Base-by-base conservation (phyloP, 2,888 invertebrate genomes). In the Caenorhabditis macrosperma region DNA sequence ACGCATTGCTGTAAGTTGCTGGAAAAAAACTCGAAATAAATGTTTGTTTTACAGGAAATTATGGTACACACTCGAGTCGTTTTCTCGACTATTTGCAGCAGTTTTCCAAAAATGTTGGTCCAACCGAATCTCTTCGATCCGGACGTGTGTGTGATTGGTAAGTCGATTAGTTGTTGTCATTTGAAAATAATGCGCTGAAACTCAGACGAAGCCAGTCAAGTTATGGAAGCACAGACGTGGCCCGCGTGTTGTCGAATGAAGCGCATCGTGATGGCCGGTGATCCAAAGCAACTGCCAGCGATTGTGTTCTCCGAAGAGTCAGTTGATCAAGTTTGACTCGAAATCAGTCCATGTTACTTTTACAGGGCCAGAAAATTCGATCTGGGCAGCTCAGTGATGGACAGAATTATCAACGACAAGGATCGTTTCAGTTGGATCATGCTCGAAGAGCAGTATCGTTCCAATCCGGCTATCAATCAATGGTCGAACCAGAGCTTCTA, bases 131-230 rank as follows among this genome's bases (percentile, higher is more conserved):
- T 9, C 22, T 28, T 54, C 15, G 7, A 22, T 26, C 33, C 33
- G 1, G 24, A 20, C 7, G 1, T 60, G 28, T 60, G 48, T 22
- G 22, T 48, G n/a, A 22, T 61, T 10, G 68, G 50, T 50, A 2
- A 26, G 50, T 26, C 20, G 17, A n/a, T 10, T 44, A 44, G 12
- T 4, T 20, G 10, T 3, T 46, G 15, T 17, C 20, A 10, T 12
- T 46, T 6, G 20, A 10, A 15, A 2, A 26, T 4, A 4, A 50
- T 24, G 5, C 15, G 1, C 26, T 15, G n/a, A n/a, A n/a, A n/a
- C n/a, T 30, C 63, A 44, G 72, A 79, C 33, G 78, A 78, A 30
- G 68, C 61, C 9, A 46, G 54, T 3, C 78, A 78, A 46, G 55
- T 66, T 0, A 72, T 52, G 48, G 67, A 67, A 20, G 30, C 54